Base-by-base conservation (phyloP, 2,113 vertebrate species). In the Neolamprologus kungweensis region DNA sequence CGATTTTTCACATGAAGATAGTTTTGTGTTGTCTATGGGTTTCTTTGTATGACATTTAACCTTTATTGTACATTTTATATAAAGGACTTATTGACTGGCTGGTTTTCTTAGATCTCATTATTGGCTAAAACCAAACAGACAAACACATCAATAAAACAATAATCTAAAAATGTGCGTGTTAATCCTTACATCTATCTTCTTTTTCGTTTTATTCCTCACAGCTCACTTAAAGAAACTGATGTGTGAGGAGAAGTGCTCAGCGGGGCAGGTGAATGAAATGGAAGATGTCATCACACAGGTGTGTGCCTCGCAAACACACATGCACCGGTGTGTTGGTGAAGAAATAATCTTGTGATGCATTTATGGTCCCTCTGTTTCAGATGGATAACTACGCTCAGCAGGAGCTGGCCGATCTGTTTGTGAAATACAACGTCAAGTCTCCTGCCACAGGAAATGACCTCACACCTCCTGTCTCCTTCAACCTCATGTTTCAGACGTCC, bases 401-500 rank as follows among this genome's bases (percentile, higher is more conserved):
- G 88, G 97, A 99, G 87, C 96, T 99, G 71, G 94, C 97, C 0
- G 97, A 98, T 84, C 97, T 99, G 73, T 99, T 99, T 95, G 97
- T 98, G 87, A 98, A 98, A 91, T 99, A 98, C 96, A 98, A 96
- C 6, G 98, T 99, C 87, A 99, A 98, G 87, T 99, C 99, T 1
- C 98, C 99, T 13, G 94, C 95, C 86, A 99, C 98, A 84, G 98
- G 98, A 94, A 99, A 99, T 91, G 98, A 99, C 88, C 97, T 99
- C 26, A 97, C 97, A 3, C 92, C 98, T 87, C 99, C 98, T 3
- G 97, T 98, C 81, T 96, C 98, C 87, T 99, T 99, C 96, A 99
- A 99, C 94, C 96, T 99, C 90, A 99, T 99, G 99, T 99, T 99
- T 95, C 97, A 98, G 96, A 99, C 98, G 16, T 99, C 98, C 94